Percentiles rank a stretch among this genome's conserved stretches.
phyloP scores from a whole-genome alignment of 2,888 invertebrate genomes.

The Zhengitettix transpicula region DNA sequence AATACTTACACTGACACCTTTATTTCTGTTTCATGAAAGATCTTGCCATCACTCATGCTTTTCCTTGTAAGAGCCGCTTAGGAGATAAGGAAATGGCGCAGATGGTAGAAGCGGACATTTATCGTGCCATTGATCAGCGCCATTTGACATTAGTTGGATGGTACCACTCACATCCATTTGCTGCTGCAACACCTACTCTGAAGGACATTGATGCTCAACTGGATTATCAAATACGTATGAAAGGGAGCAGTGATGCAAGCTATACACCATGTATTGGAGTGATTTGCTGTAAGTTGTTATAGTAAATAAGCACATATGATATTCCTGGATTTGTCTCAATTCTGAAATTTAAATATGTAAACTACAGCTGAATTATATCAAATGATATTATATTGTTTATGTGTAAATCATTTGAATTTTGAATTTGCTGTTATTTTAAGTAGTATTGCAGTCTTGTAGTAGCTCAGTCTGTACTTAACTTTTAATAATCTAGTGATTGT shows the following conservation, averaged over 20 bases:
- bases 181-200: constrained; percentile 71
- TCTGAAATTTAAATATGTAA: too few species aligned
- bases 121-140: constrained; percentile 63
- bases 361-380: too few species aligned
- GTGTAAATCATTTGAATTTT: too few species aligned
- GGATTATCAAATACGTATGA: constrained; percentile 89
- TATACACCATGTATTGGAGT: constrained; percentile 86
- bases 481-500: too few species aligned
- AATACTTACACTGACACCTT: too few species aligned
- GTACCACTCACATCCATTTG: constrained; percentile 89
- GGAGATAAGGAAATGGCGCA: constrained; percentile 60
- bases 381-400: too few species aligned
- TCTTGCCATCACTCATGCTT: constrained; percentile 71
- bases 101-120: constrained; percentile 65
- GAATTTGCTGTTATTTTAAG: too few species aligned
- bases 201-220: constrained; percentile 84
- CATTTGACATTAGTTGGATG: constrained; percentile 76
- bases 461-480: too few species aligned
- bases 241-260: constrained; percentile 77
- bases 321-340: too few species aligned
- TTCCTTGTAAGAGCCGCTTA: constrained; percentile 71
- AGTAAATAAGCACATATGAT: too few species aligned
- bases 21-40: constrained; percentile 35
- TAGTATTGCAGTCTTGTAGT: too few species aligned
- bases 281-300: constrained; percentile 65